Conservation (phyloP, 2,113 vertebrate genomes). For the Fukomys damarensis region DNA sequence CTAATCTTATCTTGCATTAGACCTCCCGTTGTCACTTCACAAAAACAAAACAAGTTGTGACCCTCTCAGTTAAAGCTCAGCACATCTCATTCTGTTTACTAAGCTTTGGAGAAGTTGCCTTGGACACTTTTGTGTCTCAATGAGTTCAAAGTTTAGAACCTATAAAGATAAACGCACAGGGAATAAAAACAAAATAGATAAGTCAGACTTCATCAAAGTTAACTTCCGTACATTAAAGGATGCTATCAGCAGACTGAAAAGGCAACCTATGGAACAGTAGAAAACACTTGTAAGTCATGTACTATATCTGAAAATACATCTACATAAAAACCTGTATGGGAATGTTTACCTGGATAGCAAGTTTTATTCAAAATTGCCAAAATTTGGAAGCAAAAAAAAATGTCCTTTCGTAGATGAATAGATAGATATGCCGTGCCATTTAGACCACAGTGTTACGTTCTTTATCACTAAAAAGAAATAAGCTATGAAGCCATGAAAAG, state of each 20-base stretch:
- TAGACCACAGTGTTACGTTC: background rate
- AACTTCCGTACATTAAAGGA: background rate
- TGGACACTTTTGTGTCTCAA: background rate
- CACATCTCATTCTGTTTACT: background rate
- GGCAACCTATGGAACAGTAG: background rate
- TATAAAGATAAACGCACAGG: background rate
- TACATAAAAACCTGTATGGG: background rate
- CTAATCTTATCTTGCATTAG: background rate
- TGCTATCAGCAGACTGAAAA: background rate
- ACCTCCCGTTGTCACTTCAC: background rate
- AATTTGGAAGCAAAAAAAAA: background rate
- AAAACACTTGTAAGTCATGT: background rate
- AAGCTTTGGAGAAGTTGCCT: background rate
- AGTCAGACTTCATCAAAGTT: background rate
- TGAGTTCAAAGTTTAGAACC: constrained; percentile 4
- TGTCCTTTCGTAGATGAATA: background rate
- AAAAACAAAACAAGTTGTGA: constrained; percentile 14
- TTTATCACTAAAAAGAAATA: background rate
- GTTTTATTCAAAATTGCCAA: background rate
- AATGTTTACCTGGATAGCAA: background rate
- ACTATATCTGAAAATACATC: background rate
- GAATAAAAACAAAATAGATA: background rate
- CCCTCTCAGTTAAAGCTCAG: background rate
- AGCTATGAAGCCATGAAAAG: background rate
- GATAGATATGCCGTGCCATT: background rate